A percentile compares a stretch with the other conserved stretches of the same genome.
These are phyloP conservation scores for Hedya salicella DNA, from an alignment of 2,888 invertebrate genomes.

Conservation along the genomic window DNA sequence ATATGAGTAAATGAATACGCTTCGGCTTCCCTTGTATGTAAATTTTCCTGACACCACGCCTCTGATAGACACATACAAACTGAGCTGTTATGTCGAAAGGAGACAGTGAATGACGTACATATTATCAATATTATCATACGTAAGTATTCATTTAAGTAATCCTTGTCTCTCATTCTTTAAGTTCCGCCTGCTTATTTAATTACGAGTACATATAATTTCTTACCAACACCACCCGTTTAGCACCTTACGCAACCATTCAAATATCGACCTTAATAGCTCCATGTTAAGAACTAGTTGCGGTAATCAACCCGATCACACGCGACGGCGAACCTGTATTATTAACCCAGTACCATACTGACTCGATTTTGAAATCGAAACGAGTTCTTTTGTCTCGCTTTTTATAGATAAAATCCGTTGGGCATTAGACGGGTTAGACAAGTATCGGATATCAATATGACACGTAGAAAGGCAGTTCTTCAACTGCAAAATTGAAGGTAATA, in stretches of 20 bases:
- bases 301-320: slow-evolving; percentile 21
- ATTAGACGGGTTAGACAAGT: slow-evolving; percentile 21
- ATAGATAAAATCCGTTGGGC: neutral
- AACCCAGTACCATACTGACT: slow-evolving; percentile 51
- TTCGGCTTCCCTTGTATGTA: too few species aligned
- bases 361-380: slow-evolving; percentile 35
- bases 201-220: slow-evolving; percentile 2
- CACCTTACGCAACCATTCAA: slow-evolving; percentile 31
- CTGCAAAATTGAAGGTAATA: slow-evolving; percentile 16
- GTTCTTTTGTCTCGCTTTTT: slow-evolving; percentile 38
- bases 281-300: slow-evolving; percentile 31
- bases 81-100: too few species aligned
- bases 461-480: slow-evolving; percentile 2
- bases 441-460: neutral
- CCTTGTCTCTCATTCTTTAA: neutral
- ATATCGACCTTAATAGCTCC: slow-evolving; percentile 26
- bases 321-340: slow-evolving; percentile 46
- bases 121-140: too few species aligned
- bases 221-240: slow-evolving; percentile 20
- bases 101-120: too few species aligned
- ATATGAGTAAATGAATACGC: too few species aligned
- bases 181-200: neutral
- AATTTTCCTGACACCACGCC: too few species aligned
- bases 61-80: too few species aligned
- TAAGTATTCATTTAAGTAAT: too few species aligned